Conservation (phyloP, 1,140 invertebrate genomes). For the Daktulosphaira vitifoliae region DNA sequence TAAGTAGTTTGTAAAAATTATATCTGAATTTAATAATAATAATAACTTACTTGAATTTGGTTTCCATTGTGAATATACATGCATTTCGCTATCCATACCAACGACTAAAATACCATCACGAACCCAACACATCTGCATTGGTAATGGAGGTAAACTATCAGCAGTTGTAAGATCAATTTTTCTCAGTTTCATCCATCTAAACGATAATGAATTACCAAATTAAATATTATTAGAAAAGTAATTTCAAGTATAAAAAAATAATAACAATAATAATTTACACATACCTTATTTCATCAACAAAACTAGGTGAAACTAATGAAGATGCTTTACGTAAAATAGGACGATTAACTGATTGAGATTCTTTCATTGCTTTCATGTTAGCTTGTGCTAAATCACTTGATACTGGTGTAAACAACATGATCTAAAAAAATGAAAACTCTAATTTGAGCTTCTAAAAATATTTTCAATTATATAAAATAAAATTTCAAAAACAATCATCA, state of each 20-base stretch:
- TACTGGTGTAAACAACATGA: conserved; percentile 73
- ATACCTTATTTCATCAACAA: conserved; percentile 72
- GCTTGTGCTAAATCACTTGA: conserved; percentile 84
- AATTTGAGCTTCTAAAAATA: too few relatives aligned
- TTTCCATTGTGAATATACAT: conserved; percentile 98
- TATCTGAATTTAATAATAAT: too few relatives aligned
- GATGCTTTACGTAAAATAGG: conserved; percentile 78
- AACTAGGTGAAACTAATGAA: conserved; percentile 71
- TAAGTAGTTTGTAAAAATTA: too few relatives aligned
- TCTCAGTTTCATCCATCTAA: conserved; percentile 85
- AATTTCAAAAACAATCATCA: conserved; percentile 2
- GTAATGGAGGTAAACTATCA: conserved; percentile 88
- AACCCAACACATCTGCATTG: conserved; percentile 98
- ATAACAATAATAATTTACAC: conserved; percentile 49
- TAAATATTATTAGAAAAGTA: not conserved
- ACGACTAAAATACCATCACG: conserved; percentile 94
- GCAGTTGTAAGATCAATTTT: conserved; percentile 86
- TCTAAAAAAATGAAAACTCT: conserved; percentile 43
- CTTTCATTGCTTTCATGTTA: conserved; percentile 79
- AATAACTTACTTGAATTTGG: conserved; percentile 51
- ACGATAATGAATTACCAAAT: conserved; percentile 34
- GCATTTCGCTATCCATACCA: conserved; percentile 99
- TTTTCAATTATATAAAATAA: too few relatives aligned
- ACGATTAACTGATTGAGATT: conserved; percentile 65
- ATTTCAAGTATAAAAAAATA: conserved; percentile 24